These are phyloP conservation scores for Falco naumanni DNA, from an alignment of 2,797 vertebrate species.

Conservation along the genomic window DNA sequence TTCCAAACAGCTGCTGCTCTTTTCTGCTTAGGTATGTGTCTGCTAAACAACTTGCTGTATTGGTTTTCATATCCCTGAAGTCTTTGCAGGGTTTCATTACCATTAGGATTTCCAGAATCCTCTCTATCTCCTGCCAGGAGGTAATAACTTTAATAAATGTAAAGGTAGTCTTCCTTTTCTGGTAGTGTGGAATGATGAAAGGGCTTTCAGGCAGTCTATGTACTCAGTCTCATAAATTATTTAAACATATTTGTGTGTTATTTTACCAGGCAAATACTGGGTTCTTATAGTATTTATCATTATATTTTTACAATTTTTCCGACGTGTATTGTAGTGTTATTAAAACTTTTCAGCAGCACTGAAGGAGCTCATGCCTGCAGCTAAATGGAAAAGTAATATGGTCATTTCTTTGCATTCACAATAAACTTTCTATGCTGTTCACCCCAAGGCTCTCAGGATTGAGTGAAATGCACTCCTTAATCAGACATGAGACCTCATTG, in stretches of 20 bases:
- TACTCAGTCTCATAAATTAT: slow-evolving; percentile 1
- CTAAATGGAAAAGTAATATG: slow-evolving; percentile 35
- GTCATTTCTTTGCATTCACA: slow-evolving; percentile 17
- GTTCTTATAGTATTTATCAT: not conserved
- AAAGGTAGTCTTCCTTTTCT: not conserved
- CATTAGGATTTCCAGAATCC: not conserved
- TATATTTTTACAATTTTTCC: not conserved
- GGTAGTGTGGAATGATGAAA: not conserved
- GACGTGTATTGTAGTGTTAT: not conserved
- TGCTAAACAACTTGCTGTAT: not conserved
- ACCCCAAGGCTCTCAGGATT: slow-evolving; percentile 2
- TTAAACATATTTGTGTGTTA: not conserved
- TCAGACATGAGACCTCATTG: slow-evolving; percentile 19
- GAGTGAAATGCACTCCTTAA: slow-evolving; percentile 25
- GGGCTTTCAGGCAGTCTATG: not conserved
- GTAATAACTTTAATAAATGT: not conserved
- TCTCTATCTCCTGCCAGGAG: not conserved
- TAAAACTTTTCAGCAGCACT: not conserved
- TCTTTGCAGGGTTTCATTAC: not conserved
- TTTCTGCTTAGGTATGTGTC: not conserved
- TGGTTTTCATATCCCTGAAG: not conserved
- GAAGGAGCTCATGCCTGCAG: not conserved
- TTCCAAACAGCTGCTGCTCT: not conserved
- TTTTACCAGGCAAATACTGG: not conserved
- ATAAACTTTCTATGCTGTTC: not conserved